Percentiles rank a stretch among this genome's conserved stretches.
phyloP scores from a whole-genome alignment of 2,113 vertebrate species.

The Chionodraco myersi region DNA sequence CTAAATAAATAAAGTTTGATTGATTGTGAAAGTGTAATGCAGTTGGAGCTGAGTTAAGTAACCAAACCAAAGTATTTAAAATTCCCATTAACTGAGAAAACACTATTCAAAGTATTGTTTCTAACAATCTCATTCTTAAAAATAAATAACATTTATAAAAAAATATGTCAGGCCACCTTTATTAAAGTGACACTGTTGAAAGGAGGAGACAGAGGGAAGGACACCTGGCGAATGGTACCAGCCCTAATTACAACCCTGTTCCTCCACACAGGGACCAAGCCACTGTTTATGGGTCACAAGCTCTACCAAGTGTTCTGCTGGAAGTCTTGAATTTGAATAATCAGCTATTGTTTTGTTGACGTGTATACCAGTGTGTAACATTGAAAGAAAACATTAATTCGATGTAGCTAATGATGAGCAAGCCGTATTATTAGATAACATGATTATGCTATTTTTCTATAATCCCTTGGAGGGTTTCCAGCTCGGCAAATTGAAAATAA shows the following conservation, averaged over 20 bases:
- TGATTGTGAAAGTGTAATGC: background rate
- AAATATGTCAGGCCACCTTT: no score
- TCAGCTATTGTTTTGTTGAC: conserved; percentile 10
- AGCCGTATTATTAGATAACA: background rate
- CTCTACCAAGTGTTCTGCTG: no score
- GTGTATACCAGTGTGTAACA: background rate
- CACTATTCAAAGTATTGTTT: background rate
- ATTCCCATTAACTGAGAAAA: background rate
- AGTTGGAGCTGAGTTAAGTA: background rate
- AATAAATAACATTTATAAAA: no score
- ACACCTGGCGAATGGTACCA: no score
- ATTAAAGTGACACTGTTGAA: no score
- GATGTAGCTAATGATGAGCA: conserved; percentile 1
- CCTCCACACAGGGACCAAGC: no score
- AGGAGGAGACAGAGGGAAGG: no score
- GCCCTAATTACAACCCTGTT: no score
- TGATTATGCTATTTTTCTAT: conserved; percentile 5
- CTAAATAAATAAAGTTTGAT: no score
- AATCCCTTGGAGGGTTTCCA: background rate
- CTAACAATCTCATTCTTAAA: background rate
- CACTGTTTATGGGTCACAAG: no score
- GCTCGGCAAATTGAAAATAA: conserved; percentile 29
- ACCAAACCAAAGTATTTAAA: background rate
- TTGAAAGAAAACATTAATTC: conserved; percentile 1
- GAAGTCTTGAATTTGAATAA: background rate